Conservation (phyloP, 2,888 invertebrate genomes). For the Platerodrilus igneus region DNA sequence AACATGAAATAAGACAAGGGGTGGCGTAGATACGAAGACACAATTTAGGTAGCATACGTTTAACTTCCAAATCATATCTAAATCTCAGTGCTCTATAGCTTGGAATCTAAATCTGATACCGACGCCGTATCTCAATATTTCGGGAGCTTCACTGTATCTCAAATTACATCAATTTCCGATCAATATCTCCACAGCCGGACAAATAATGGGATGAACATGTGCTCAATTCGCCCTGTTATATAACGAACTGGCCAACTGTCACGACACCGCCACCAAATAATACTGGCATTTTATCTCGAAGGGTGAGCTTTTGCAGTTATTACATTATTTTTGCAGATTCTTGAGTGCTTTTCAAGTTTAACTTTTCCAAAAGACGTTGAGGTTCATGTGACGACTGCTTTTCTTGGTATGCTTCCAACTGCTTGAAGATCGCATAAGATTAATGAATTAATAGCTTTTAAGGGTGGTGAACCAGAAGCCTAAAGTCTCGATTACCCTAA, state of each 20-base stretch:
- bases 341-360: slow-evolving; percentile 33
- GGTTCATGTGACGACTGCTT: slow-evolving; percentile 17
- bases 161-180: slow-evolving; percentile 47
- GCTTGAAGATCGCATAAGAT: slow-evolving; percentile 21
- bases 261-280: slow-evolving; percentile 35
- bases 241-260: slow-evolving; percentile 31
- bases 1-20: slow-evolving; percentile 12
- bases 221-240: slow-evolving; percentile 25
- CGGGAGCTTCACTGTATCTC: slow-evolving; percentile 41
- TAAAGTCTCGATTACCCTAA: slow-evolving; percentile 21
- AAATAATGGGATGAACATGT: slow-evolving; percentile 24
- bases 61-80: slow-evolving; percentile 37
- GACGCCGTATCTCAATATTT: slow-evolving; percentile 33
- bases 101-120: slow-evolving; percentile 25
- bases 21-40: too few relatives aligned
- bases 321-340: slow-evolving; percentile 35
- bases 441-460: slow-evolving; percentile 19
- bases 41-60: slow-evolving; percentile 31
- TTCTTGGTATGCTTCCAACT: slow-evolving; percentile 17
- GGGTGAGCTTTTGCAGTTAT: slow-evolving; percentile 32
- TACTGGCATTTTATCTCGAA: slow-evolving; percentile 35
- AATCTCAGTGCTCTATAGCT: slow-evolving; percentile 29
- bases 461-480: slow-evolving; percentile 17
- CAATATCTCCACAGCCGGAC: slow-evolving; percentile 40
- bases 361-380: slow-evolving; percentile 22